Evolutionary conservation across 2,888 invertebrate genomes (phyloP).

Genomic region (Spilarctia lutea): DNA sequence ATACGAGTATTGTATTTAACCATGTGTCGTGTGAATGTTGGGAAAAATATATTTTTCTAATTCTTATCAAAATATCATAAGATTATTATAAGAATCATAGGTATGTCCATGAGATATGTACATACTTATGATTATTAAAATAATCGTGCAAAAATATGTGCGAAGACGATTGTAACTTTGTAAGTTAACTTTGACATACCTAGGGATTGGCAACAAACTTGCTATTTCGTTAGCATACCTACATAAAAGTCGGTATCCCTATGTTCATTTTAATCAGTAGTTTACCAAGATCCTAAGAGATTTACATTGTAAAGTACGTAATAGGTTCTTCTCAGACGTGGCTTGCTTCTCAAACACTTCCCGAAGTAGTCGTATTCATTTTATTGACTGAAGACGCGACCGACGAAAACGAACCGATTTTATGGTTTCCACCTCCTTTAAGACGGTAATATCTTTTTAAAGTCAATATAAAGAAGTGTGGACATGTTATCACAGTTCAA

Average conservation of each 20-base stretch:
- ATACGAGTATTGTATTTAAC: too few relatives aligned
- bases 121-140: too few relatives aligned
- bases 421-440: constrained; percentile 26
- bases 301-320: constrained; percentile 15
- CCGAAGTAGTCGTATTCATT: constrained; percentile 27
- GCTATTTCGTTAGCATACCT: neutral
- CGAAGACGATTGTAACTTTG: neutral
- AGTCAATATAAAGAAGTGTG: constrained; percentile 14
- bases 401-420: constrained; percentile 23
- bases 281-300: constrained; percentile 5
- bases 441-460: constrained; percentile 20
- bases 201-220: neutral
- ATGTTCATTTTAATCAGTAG: constrained; percentile 9
- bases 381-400: constrained; percentile 30
- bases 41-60: too few relatives aligned
- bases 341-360: constrained; percentile 19
- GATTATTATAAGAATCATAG: neutral
- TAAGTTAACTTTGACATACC: neutral
- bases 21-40: too few relatives aligned
- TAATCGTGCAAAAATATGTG: too few relatives aligned
- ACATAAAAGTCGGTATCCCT: neutral
- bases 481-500: constrained; percentile 5
- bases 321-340: constrained; percentile 11
- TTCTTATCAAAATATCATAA: too few relatives aligned
- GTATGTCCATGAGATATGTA: neutral